Evolutionary conservation across 2,888 invertebrate genomes (phyloP), one percentile per base, ranked within the genome.

Genomic region (Synergus japonicus): DNA sequence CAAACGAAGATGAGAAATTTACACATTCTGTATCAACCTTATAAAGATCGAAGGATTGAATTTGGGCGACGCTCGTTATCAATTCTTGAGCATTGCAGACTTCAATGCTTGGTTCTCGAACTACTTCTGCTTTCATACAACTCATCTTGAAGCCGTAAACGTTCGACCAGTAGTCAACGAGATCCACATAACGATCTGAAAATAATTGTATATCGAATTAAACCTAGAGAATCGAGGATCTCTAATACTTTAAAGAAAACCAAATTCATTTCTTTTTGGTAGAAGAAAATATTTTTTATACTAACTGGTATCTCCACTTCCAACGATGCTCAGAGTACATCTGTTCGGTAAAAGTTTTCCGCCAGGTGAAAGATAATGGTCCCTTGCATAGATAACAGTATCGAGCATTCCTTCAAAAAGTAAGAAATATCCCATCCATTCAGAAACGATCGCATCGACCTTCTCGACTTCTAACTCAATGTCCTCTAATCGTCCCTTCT

Each of bases 361-460:
- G 81, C 94, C 96, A 44, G 95, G 94, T 78, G 94, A 95, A 9
- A 99, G 94, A 91, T 95, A 96, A 86, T 95, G 95, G 87, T 98
- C 96, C 87, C 98, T 94, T 0, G 98, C 97, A 92, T 96, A 96
- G 83, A 99, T 95, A 13, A 99, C 96, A 90, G 97, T 97, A 90
- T 98, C 98, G 81, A 99, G 91, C 99, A 99, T 99, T 66, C 98
- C 98, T 93, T 99, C 99, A 92, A 97, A 99, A 2, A 99, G 93
- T 63, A 99, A 93, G 91, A 99, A 98, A 92, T 99, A 99, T 0
- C 99, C 99, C 99, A 99, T 99, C 98, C 98, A 99, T 92, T 99
- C 99, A 0, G 98, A 98, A 4, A 99, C 95, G 85, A 99, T 97
- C 7, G 98, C 95, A 91, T 99, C 98, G 58, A 97, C 96, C 92